A percentile compares a stretch with the other conserved stretches of the same genome.
phyloP scores from a whole-genome alignment of 1,140 invertebrate species.

The Tetragonula clypearis region DNA sequence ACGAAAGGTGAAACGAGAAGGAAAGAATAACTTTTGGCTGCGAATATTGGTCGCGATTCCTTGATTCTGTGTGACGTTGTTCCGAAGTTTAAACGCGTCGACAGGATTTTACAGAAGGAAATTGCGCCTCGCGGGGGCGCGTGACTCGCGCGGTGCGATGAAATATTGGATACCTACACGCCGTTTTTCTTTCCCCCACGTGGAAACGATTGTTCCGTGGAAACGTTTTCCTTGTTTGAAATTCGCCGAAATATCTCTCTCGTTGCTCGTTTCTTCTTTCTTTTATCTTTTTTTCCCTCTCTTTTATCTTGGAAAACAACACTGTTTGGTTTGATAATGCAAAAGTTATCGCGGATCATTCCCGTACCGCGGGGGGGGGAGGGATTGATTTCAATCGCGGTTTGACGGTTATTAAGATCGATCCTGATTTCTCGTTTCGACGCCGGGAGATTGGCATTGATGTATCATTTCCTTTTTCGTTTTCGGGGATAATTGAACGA shows the following conservation, averaged over 20 bases:
- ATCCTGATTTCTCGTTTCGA: conserved; percentile 5
- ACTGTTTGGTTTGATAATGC: neutral
- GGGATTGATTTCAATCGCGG: neutral
- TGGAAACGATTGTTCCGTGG: neutral
- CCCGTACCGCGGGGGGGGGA: too few relatives aligned
- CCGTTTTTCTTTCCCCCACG: neutral
- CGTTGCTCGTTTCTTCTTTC: too few relatives aligned
- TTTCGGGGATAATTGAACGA: too few relatives aligned
- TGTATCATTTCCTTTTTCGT: neutral
- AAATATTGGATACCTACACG: neutral
- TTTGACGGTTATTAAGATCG: conserved; percentile 9
- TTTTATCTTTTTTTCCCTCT: too few relatives aligned
- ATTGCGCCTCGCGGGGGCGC: neutral
- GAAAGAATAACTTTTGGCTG: conserved; percentile 15
- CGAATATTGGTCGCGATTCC: conserved; percentile 17
- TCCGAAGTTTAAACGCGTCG: neutral
- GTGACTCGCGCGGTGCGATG: neutral
- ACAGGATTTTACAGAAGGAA: neutral
- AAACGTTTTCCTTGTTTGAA: neutral
- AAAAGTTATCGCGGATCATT: neutral
- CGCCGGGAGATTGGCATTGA: neutral
- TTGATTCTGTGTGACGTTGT: neutral
- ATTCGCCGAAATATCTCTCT: too few relatives aligned
- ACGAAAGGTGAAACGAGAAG: conserved; percentile 12
- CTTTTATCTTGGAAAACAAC: too few relatives aligned